phyloP scores from a whole-genome alignment of 2,113 vertebrate genomes.

The Corapipo altera region DNA sequence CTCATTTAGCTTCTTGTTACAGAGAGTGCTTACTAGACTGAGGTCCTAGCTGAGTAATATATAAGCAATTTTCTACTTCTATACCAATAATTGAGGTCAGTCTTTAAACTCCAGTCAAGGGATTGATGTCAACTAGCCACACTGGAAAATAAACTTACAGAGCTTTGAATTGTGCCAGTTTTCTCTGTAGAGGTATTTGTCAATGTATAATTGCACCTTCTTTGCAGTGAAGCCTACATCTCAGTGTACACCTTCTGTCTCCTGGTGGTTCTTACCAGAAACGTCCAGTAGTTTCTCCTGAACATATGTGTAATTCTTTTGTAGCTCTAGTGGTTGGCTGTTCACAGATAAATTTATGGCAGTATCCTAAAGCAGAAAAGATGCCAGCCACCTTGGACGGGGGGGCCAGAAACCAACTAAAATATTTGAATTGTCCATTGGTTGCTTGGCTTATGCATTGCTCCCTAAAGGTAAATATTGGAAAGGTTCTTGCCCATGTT shows the following conservation, averaged over 20 bases:
- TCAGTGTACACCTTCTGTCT: neutral
- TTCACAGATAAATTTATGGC: neutral
- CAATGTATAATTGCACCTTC: neutral
- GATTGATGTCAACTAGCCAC: neutral
- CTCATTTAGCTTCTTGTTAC: neutral
- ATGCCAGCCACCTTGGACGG: neutral
- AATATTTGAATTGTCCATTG: neutral
- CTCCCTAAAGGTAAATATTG: neutral
- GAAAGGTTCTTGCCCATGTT: neutral
- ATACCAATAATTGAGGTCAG: neutral
- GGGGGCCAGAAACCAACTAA: neutral
- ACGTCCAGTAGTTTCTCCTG: neutral
- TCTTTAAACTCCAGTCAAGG: neutral
- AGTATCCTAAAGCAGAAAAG: neutral
- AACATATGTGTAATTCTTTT: accelerated
- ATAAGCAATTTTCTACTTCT: neutral
- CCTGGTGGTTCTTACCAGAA: neutral
- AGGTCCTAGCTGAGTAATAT: neutral
- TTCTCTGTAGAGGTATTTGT: neutral
- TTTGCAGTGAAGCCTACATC: neutral
- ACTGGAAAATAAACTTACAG: neutral
- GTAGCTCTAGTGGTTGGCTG: neutral
- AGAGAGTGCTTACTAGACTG: neutral
- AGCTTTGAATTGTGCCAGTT: neutral
- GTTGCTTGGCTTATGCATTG: neutral